phyloP scores from a whole-genome alignment of 2,113 vertebrate species.

The Pipa parva region DNA sequence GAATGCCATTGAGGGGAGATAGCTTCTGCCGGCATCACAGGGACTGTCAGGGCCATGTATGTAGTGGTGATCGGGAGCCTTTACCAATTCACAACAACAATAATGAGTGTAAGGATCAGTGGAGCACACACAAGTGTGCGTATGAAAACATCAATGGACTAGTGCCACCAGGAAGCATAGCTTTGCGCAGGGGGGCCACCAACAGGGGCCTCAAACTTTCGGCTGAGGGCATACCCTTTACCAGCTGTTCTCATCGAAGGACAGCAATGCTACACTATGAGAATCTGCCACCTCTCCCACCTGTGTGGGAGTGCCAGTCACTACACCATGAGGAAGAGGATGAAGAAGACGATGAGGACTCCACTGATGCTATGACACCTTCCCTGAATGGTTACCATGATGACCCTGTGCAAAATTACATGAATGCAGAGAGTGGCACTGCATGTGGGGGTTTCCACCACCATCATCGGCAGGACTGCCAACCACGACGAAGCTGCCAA shows the following conservation, averaged over 20 bases:
- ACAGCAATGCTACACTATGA: conserved; percentile 89
- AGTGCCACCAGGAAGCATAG: conserved; percentile 47
- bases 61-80: conserved; percentile 51
- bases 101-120: conserved; percentile 70
- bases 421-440: conserved; percentile 65
- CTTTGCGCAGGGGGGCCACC: conserved; percentile 43
- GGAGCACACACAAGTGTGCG: conserved; percentile 71
- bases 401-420: conserved; percentile 79
- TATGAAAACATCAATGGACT: conserved; percentile 87
- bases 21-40: conserved; percentile 45
- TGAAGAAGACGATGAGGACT: conserved; percentile 64
- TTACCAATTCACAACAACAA: conserved; percentile 65
- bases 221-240: conserved; percentile 55
- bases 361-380: conserved; percentile 65
- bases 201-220: conserved; percentile 64
- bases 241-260: conserved; percentile 68
- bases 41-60: conserved; percentile 40
- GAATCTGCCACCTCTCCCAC: conserved; percentile 89
- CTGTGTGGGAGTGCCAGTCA: conserved; percentile 86
- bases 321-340: conserved; percentile 68
- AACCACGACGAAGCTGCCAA: conserved; percentile 55
- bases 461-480: conserved; percentile 53
- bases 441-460: conserved; percentile 56
- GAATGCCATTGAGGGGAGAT: conserved; percentile 72
- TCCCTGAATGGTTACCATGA: conserved; percentile 82